Evolutionary conservation across 2,113 vertebrate species (phyloP).

Genomic region (Calyptomena viridis): DNA sequence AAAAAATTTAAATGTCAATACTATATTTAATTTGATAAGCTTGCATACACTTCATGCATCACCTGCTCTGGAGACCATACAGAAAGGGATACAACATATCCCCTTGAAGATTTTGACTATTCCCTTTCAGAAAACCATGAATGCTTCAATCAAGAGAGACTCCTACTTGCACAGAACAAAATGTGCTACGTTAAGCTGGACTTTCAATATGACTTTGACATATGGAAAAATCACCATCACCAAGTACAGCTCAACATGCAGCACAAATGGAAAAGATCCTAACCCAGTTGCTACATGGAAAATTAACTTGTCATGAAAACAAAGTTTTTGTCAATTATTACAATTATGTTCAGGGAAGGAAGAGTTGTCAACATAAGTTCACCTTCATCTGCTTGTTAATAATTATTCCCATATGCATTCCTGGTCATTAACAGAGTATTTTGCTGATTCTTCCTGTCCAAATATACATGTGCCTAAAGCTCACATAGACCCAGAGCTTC

Average conservation of each 20-base stretch:
- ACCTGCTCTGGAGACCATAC: neutral
- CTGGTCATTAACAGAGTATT: neutral
- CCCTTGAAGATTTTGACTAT: neutral
- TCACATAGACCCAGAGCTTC: neutral
- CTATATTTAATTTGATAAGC: neutral
- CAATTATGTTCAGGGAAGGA: neutral
- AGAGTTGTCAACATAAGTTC: neutral
- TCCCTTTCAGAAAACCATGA: neutral
- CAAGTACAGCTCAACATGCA: neutral
- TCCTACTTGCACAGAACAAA: neutral
- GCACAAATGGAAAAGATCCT: neutral
- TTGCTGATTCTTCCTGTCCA: neutral
- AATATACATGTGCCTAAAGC: neutral
- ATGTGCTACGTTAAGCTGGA: fast-evolving
- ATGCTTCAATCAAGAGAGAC: neutral
- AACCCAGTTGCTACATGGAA: fast-evolving
- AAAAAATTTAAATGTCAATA: neutral
- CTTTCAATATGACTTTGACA: neutral
- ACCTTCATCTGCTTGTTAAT: neutral
- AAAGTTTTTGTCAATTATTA: neutral
- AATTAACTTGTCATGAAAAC: neutral
- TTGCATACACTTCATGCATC: neutral
- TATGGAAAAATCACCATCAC: neutral
- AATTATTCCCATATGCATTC: neutral
- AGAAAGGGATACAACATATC: neutral